Evolutionary conservation across 2,797 vertebrate genomes (phyloP), one percentile per base, ranked within the genome.

Genomic region (Cephalopachus bancanus): DNA sequence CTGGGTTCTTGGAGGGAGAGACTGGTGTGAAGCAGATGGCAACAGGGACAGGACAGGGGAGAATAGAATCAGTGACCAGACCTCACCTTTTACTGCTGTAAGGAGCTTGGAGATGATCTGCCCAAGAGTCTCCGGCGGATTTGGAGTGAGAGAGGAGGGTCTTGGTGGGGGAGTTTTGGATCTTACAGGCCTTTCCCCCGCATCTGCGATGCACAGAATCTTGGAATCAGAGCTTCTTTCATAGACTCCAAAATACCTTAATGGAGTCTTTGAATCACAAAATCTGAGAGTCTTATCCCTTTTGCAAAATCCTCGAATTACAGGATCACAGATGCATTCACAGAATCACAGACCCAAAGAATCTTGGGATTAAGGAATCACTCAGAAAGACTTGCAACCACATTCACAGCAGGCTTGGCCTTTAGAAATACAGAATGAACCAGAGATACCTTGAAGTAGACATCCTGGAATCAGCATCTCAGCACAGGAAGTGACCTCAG

Each of bases 291-390:
- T 83, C 94, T 91, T 93, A 14, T 74, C 30, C 64, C 28, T 69
- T 7, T 88, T 65, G 89, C 97, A 92, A 85, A 94, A 88, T 64
- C 86, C 86, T 64, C 15, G 79, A 88, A 93, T 94, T 85, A 83
- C 71, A 75, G 92, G 60, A 76, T 93, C 90, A 83, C 92, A 90
- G 89, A 89, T 67, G 81, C 72, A 60, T 49, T 74, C 57, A 4
- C 84, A 71, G 76, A 79, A 72, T 89, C 81, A 62, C 49, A 17
- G 89, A 57, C 65, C 93, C 59, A 33, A 14, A 83, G 59, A 76
- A 86, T 17, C 14, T 26, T 78, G 95, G 55, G 60, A 81, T 26
- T 26, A 30, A 90, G 85, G 44, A 55, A 8, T n/a, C 53, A 83
- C 80, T 84, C 71, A 60, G 55, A 64, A 37, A 86, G 37, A 30